A percentile compares a stretch with the other conserved stretches of the same genome.
Evolutionary conservation across 2,113 vertebrate species (phyloP).

Genomic region (Dunckerocampus dactyliophorus): DNA sequence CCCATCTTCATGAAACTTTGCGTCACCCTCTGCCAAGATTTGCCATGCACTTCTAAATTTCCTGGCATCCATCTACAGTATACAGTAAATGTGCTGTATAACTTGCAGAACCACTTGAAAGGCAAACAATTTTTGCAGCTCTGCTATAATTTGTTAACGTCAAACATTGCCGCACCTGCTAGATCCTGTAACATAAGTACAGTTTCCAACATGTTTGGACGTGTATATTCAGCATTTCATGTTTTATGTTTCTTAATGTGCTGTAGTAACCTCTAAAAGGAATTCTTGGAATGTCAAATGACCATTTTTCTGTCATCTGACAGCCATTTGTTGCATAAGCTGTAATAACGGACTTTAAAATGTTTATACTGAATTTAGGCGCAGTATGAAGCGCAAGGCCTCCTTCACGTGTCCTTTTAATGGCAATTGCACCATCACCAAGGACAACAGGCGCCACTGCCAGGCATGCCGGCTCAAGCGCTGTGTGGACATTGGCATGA

Average conservation of each 20-base stretch:
- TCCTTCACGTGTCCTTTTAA: conserved; percentile 92
- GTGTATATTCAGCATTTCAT: neutral
- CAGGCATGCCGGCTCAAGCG: conserved; percentile 94
- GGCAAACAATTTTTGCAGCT: conserved; percentile 29
- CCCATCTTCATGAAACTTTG: conserved; percentile 16
- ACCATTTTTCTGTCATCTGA: neutral
- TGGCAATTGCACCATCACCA: conserved; percentile 91
- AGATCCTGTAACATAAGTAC: neutral
- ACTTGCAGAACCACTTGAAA: conserved; percentile 13
- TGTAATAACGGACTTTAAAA: neutral
- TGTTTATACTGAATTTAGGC: conserved; percentile 61
- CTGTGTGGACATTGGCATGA: conserved; percentile 97
- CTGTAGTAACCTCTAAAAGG: neutral
- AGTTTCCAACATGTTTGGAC: neutral
- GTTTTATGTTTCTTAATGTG: neutral
- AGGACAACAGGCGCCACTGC: conserved; percentile 97
- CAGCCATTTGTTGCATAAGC: neutral
- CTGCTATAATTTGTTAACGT: conserved; percentile 15
- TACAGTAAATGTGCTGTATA: conserved; percentile 22
- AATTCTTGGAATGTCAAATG: neutral
- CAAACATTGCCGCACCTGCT: neutral
- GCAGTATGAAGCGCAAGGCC: conserved; percentile 96
- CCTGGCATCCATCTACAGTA: conserved; percentile 17
- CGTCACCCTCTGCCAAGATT: conserved; percentile 33
- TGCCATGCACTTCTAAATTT: conserved; percentile 9